Evolutionary conservation across 2,888 invertebrate genomes (phyloP).

Genomic region (Sipha maydis): DNA sequence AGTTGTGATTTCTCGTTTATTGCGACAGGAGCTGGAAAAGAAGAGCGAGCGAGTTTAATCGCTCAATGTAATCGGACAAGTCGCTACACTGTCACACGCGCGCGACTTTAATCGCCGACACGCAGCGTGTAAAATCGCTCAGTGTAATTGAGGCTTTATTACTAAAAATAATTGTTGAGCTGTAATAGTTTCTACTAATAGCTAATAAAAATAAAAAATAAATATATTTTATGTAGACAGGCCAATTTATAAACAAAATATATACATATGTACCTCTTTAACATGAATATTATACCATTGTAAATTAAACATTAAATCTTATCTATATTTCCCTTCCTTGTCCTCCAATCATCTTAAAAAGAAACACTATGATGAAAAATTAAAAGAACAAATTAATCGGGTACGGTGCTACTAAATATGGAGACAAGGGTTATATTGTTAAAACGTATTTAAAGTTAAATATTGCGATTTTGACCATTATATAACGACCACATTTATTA

Average conservation of each 20-base stretch:
- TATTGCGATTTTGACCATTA: constrained; percentile 44
- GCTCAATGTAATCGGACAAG: too few species aligned
- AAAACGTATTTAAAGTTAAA: constrained; percentile 53
- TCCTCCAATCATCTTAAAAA: background rate
- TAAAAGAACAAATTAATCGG: constrained; percentile 23
- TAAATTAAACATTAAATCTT: background rate
- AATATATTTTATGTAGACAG: background rate
- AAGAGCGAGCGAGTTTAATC: too few species aligned
- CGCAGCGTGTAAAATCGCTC: too few species aligned
- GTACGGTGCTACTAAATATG: background rate
- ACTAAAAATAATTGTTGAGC: too few species aligned
- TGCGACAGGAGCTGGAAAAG: too few species aligned
- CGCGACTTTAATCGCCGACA: too few species aligned
- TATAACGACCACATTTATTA: constrained; percentile 54
- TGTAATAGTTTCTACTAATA: too few species aligned
- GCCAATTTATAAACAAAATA: background rate
- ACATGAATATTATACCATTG: background rate
- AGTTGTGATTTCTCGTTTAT: too few species aligned
- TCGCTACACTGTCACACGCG: too few species aligned
- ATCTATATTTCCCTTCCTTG: background rate
- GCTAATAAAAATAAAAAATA: too few species aligned
- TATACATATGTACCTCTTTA: background rate
- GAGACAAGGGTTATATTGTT: constrained; percentile 47
- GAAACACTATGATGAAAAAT: background rate
- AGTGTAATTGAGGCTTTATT: too few species aligned